Evolutionary conservation across 2,888 invertebrate genomes (phyloP), one percentile per base, ranked within the genome.

Genomic region (Clanis bilineata): DNA sequence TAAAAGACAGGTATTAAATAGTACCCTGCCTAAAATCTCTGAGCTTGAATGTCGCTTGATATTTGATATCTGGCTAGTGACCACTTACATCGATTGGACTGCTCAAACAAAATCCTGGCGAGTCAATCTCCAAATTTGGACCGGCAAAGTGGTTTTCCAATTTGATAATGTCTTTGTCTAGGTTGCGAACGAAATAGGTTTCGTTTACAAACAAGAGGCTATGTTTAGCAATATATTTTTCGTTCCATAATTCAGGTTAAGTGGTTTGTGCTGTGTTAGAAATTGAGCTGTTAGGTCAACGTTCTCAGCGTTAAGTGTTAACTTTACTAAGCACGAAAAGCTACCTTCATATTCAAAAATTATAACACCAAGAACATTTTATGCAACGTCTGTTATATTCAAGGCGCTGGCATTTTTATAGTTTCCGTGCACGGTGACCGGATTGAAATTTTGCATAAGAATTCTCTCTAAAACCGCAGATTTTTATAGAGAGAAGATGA

Each of bases 41-140:
- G 51, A 10, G 21, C 25, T 44, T 32, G 32, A 32, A 32, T 7
- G 12, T 32, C 60, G 56, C 62, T 61, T 47, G 60, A 64, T 60
- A 74, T 64, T 65, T 60, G 71, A 74, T 72, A 76, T 74, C 74
- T 71, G 76, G 68, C n/a, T n/a, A n/a, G n/a, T n/a, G n/a, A n/a
- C 74, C 80, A 82, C 79, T 83, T 74, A 76, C 64, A 65, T 54
- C 63, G 72, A 79, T 82, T 78, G 77, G 65, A 61, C 67, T 36
- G 61, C 32, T 67, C 67, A 75, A 25, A 59, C 43, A 54, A 21
- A 73, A 74, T 71, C 70, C 64, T 64, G 66, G 28, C 28, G 12
- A 67, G 32, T 55, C 54, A 58, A 58, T 28, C 23, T 65, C 18
- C 18, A 41, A 3, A 68, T 67, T 63, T 39, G 55, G 60, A 61